Evolutionary conservation across 2,113 vertebrate genomes (phyloP), one percentile per base, ranked within the genome.

Genomic region (Hemiprocne comata): DNA sequence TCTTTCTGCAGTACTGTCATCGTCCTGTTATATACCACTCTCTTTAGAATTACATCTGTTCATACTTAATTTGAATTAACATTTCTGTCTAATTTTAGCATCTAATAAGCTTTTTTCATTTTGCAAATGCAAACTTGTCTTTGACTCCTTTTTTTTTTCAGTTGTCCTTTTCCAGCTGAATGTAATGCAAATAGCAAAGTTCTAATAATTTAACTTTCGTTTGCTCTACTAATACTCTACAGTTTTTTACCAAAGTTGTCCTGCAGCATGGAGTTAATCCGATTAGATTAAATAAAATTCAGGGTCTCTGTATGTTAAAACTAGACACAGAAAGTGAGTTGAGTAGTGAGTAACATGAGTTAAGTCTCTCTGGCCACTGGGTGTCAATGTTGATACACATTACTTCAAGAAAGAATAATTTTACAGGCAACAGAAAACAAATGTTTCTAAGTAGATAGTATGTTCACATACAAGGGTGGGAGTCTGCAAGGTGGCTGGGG

Each of bases 401-500:
- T 85, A 44, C 18, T 21, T 26, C 60, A 87, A 65, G 67, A 89
- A 79, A 36, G 50, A 87, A 75, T 50, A 79, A 94, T 74, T 97
- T 96, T 76, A 36, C 70, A 93, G 88, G 85, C 89, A 93, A 81
- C 61, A 87, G 64, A 81, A 95, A 76, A 81, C 31, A 61, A 53
- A 64, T 21, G 26, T 60, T 65, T 61, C 53, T 62, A 73, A 91
- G 21, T 53, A 80, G 40, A 26, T 14, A 61, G 21, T 50, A 50
- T 50, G 21, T 48, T 48, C 21, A 9, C 46, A 48, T 48, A 48
- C 20, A 48, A 48, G 46, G 46, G 46, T 48, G 20, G 7, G 46
- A 48, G 46, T 48, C 46, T 48, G 46, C 20, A 48, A 11, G 46
- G 46, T 21, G 46, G 18, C 40, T 48, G 46, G 46, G 46, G 46